phyloP scores from a whole-genome alignment of 2,797 vertebrate genomes.

The Epinephelus malabaricus region DNA sequence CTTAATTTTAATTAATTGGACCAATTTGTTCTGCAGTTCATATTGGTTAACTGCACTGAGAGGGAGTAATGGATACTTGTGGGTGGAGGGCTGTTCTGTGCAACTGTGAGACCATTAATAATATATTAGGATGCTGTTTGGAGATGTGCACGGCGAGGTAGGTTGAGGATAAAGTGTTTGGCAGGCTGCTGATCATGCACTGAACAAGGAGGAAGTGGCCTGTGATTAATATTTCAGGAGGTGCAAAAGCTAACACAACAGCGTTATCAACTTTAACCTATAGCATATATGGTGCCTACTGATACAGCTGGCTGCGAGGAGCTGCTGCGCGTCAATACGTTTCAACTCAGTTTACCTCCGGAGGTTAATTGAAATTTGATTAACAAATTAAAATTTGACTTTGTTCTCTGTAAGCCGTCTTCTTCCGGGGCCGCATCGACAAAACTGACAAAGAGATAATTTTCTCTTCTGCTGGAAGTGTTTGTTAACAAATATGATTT shows the following conservation, averaged over 20 bases:
- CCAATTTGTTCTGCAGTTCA: conserved; percentile 75
- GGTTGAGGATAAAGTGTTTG: conserved; percentile 70
- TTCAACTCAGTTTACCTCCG: conserved; percentile 28
- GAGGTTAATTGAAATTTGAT: conserved; percentile 71
- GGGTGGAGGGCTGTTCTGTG: conserved; percentile 60
- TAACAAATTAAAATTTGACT: conserved; percentile 52
- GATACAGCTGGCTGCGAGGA: conserved; percentile 11
- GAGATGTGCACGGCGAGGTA: conserved; percentile 64
- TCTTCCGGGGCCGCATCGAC: conserved; percentile 15
- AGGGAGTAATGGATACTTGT: conserved; percentile 74
- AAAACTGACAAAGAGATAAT: conserved; percentile 45
- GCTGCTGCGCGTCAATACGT: conserved; percentile 28
- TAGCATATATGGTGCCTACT: background rate
- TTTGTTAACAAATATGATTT: conserved; percentile 39
- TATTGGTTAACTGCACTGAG: conserved; percentile 67
- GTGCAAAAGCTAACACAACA: conserved; percentile 65
- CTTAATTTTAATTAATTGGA: conserved; percentile 75
- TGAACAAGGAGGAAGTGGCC: conserved; percentile 71
- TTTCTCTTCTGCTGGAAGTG: conserved; percentile 31
- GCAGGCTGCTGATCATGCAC: conserved; percentile 77
- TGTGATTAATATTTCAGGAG: conserved; percentile 79
- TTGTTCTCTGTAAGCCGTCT: conserved; percentile 29
- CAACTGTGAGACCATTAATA: conserved; percentile 76
- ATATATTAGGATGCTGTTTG: conserved; percentile 75
- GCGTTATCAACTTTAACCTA: conserved; percentile 64